These are phyloP conservation scores for Helarctos malayanus DNA, from an alignment of 2,797 vertebrate genomes.

Conservation along the genomic window DNA sequence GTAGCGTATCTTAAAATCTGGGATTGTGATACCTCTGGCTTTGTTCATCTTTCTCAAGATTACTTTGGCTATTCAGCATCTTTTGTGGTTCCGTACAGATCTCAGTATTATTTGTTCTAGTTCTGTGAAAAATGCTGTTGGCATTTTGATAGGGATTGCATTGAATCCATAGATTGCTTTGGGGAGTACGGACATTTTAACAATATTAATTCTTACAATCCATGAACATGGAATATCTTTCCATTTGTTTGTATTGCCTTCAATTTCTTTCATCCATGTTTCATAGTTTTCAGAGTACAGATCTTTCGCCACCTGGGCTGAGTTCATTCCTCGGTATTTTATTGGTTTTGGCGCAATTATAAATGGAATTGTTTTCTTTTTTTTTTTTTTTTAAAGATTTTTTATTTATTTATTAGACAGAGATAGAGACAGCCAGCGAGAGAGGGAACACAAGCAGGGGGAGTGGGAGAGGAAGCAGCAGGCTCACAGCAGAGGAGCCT, in stretches of 20 bases:
- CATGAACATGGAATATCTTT: neutral
- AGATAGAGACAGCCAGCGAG: no score
- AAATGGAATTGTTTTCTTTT: neutral
- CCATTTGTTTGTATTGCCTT: neutral
- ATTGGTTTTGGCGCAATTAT: neutral
- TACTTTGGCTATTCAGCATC: neutral
- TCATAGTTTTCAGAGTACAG: neutral
- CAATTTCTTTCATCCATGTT: neutral
- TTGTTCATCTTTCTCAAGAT: neutral
- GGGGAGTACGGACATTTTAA: neutral
- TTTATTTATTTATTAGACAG: no score
- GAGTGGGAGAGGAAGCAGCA: no score
- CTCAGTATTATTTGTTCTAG: neutral
- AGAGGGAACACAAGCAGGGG: no score
- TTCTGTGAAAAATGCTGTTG: neutral
- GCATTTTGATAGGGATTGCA: neutral
- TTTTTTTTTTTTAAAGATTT: no score
- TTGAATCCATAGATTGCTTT: neutral
- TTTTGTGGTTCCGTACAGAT: neutral
- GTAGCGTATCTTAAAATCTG: neutral
- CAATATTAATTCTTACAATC: neutral
- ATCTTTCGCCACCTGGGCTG: neutral
- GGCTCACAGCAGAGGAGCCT: no score
- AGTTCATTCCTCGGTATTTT: neutral
- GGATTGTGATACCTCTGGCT: neutral